Percentiles rank a stretch among this genome's conserved stretches.
These are phyloP conservation scores for Blastomussa wellsi DNA, from an alignment of 92 coral and sea anemone genomes.

Conservation along the genomic window DNA sequence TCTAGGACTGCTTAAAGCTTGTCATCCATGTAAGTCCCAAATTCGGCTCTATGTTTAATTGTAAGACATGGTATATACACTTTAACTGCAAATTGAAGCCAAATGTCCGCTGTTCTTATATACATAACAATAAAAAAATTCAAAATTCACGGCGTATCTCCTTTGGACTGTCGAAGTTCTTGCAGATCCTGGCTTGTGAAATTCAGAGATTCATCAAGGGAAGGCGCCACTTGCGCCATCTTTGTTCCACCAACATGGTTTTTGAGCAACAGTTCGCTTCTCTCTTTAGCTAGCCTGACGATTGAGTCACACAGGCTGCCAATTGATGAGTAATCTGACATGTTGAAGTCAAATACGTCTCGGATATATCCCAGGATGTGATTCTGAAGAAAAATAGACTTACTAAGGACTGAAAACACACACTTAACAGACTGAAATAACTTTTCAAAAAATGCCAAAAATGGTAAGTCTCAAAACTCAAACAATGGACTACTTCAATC, in stretches of 20 bases:
- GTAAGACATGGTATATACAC: not conserved
- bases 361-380: conserved; percentile 86
- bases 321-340: conserved; percentile 75
- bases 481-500: too few species aligned
- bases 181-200: not conserved
- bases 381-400: conserved; percentile 46
- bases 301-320: conserved; percentile 84
- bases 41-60: not conserved
- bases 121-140: not conserved
- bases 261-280: conserved; percentile 54
- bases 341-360: conserved; percentile 77
- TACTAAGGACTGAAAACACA: not conserved
- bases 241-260: not conserved
- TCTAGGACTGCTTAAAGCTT: not conserved
- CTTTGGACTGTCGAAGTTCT: not conserved
- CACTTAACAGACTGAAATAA: too few species aligned
- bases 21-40: not conserved
- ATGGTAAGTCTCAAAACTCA: not conserved
- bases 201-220: conserved; percentile 16
- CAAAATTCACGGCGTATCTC: not conserved
- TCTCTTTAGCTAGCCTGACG: conserved; percentile 67
- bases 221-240: not conserved
- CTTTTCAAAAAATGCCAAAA: not conserved
- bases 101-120: not conserved
- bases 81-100: not conserved